Percentiles rank a stretch among this genome's conserved stretches.
These are phyloP conservation scores for Drosophila takahashii DNA, from an alignment of 1,140 invertebrate species.

Conservation along the genomic window DNA sequence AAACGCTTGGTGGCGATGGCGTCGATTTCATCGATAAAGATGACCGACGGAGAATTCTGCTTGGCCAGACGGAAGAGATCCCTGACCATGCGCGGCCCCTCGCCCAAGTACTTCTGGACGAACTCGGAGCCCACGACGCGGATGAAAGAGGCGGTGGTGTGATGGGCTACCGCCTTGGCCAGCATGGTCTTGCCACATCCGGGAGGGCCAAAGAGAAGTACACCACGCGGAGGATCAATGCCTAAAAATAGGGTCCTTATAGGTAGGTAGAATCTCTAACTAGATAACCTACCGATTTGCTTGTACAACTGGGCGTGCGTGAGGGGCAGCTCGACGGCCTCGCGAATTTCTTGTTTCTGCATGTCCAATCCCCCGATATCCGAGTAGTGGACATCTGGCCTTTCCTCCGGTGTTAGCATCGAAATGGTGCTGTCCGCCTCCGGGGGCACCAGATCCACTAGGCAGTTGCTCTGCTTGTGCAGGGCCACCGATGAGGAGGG, in stretches of 20 bases:
- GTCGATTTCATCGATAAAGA: slow-evolving; percentile 99
- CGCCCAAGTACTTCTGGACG: slow-evolving; percentile 99
- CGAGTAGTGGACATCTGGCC: slow-evolving; percentile 97
- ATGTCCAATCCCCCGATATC: slow-evolving; percentile 99
- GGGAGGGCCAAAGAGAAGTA: slow-evolving; percentile 99
- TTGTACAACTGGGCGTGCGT: slow-evolving; percentile 99
- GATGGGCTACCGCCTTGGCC: slow-evolving; percentile 99
- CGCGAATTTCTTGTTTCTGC: slow-evolving; percentile 99
- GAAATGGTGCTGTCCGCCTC: slow-evolving; percentile 98
- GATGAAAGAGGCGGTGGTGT: slow-evolving; percentile 99
- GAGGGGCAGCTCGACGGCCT: slow-evolving; percentile 98
- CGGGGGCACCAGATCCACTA: slow-evolving; percentile 98
- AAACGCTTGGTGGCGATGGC: slow-evolving; percentile 99
- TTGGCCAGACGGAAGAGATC: slow-evolving; percentile 99
- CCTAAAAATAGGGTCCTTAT: slow-evolving; percentile 12
- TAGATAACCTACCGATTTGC: slow-evolving; percentile 89
- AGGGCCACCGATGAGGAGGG: slow-evolving; percentile 98
- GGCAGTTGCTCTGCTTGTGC: slow-evolving; percentile 98
- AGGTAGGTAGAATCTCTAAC: neutral
- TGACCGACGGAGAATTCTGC: slow-evolving; percentile 99
- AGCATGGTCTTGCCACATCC: slow-evolving; percentile 98
- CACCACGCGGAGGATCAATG: slow-evolving; percentile 98
- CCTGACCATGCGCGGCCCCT: slow-evolving; percentile 99
- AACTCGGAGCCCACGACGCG: slow-evolving; percentile 99
- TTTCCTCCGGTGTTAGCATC: slow-evolving; percentile 97